Evolutionary conservation across 2,113 vertebrate genomes (phyloP).

Genomic region (Cheilinus undulatus): DNA sequence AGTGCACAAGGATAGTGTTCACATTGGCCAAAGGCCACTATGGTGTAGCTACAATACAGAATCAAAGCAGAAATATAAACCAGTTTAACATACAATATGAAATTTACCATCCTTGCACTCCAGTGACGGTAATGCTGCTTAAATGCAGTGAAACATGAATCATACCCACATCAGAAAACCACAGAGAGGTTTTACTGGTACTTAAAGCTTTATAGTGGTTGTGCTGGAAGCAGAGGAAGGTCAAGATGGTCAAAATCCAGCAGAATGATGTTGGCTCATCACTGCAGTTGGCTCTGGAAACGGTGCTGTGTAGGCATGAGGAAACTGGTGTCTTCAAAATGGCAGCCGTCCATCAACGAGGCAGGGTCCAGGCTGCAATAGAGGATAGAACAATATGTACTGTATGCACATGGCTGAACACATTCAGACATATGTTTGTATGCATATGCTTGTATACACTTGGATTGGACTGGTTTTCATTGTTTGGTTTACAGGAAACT

Average conservation of each 20-base stretch:
- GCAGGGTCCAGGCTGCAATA: slow-evolving; percentile 9
- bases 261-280: slow-evolving; percentile 26
- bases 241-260: slow-evolving; percentile 28
- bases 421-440: not conserved
- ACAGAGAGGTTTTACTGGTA: slow-evolving; percentile 25
- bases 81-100: no score
- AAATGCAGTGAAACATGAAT: not conserved
- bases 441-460: not conserved
- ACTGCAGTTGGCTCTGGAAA: slow-evolving; percentile 14
- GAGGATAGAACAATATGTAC: not conserved
- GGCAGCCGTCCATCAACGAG: slow-evolving; percentile 31
- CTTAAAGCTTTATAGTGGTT: not conserved
- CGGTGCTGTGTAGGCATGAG: slow-evolving; percentile 17
- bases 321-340: slow-evolving; percentile 42
- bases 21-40: no score
- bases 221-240: slow-evolving; percentile 2
- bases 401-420: not conserved
- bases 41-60: no score
- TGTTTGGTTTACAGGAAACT: not conserved
- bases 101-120: not conserved
- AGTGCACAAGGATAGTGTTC: no score
- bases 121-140: not conserved
- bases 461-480: not conserved
- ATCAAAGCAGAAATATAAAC: no score
- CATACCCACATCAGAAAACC: not conserved